Percentiles rank a stretch among this genome's conserved stretches.
Conservation (phyloP, 2,113 vertebrate species). For the Pseudolaguvia tuberculata region DNA sequence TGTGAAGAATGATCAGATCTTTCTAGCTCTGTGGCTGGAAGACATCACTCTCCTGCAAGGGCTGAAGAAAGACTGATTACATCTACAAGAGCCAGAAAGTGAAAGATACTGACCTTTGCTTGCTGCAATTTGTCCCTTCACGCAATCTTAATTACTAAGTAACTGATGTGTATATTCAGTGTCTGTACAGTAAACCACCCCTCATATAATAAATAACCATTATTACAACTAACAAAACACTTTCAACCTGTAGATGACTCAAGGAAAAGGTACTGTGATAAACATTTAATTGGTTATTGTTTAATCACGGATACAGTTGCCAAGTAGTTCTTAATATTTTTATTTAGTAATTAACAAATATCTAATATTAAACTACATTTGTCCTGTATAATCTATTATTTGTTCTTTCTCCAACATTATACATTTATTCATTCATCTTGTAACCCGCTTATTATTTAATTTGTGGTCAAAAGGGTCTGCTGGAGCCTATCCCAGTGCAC, state of each 20-base stretch:
- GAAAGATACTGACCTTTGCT: slow-evolving; percentile 47
- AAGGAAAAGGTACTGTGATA: too few species aligned
- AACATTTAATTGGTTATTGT: too few species aligned
- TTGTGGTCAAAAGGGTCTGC: too few species aligned
- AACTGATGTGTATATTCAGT: slow-evolving; percentile 21
- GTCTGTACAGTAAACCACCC: background rate
- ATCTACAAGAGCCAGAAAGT: slow-evolving; percentile 48
- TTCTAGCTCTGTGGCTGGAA: slow-evolving; percentile 36
- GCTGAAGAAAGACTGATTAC: slow-evolving; percentile 45
- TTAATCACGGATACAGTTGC: too few species aligned
- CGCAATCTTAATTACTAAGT: slow-evolving; percentile 42
- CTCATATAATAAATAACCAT: background rate
- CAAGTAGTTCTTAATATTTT: too few species aligned
- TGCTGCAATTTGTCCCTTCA: slow-evolving; percentile 46
- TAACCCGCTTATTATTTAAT: too few species aligned
- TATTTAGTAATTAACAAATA: too few species aligned
- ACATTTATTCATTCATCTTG: too few species aligned
- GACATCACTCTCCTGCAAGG: slow-evolving; percentile 31
- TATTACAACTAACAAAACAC: background rate
- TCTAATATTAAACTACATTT: too few species aligned
- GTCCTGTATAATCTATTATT: too few species aligned
- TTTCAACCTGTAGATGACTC: background rate
- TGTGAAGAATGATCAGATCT: slow-evolving; percentile 34
- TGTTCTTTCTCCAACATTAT: too few species aligned
- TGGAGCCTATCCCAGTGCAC: too few species aligned